Base-by-base conservation (phyloP, 35 echinoderm and acorn worm species). In the Ophiothrix spiculata region DNA sequence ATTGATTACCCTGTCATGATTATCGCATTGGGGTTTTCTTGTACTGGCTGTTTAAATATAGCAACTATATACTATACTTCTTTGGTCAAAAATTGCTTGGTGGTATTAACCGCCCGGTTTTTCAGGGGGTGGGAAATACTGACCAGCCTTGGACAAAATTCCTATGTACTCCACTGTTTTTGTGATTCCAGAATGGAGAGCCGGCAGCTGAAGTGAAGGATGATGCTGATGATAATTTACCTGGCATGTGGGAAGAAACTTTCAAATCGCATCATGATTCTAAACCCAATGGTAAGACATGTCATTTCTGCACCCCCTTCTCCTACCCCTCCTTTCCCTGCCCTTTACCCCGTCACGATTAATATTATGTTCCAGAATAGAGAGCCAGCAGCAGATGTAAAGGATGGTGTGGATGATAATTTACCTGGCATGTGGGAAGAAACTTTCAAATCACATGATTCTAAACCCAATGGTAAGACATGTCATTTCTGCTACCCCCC, bases 401-500 rank as follows among this genome's bases (percentile, higher is more conserved):
- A 90, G 32, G 76, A 86, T 73, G 49, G 80, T 49, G 81, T 76
- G 33, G 86, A 89, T 25, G 83, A 81, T 12, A 88, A 93, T 29
- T 88, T 87, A 37, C 87, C 91, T 37, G 88, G 85, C 15, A 93
- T 93, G 87, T 97, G 95, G 95, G 95, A 97, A 56, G 95, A 97
- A 69, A 91, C 91, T 29, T 97, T 93, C 56, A 97, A 97, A 86
- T 84, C 95, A 40, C 85, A 83, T 19, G 95, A 97, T 73, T 85
- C 75, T 73, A 97, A 93, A 85, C 95, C 95, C 73, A 90, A 97
- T 79, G 95, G 95, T 97, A 77, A 81, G 28, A 39, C 10, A 40
- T n/a, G n/a, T n/a, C 28, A 63, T 15, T 40, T 45, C 17, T 19
- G 54, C 35, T 10, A 12, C 34, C 31, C 23, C 32, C 35, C 35